Conservation (phyloP, 2,797 vertebrate genomes). For the Octomys mimax region DNA sequence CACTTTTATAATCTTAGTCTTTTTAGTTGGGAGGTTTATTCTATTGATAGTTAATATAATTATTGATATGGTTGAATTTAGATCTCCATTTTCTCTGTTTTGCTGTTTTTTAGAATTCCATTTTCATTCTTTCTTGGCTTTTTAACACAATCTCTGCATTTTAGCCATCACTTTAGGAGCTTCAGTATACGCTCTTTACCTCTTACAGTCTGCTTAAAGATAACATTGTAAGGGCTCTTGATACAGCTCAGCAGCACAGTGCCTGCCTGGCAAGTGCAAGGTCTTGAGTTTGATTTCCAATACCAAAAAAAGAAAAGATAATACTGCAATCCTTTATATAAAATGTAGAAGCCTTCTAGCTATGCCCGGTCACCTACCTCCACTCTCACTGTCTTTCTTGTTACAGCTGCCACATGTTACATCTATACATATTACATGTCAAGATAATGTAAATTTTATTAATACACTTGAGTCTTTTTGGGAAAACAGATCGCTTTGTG, state of each 20-base stretch:
- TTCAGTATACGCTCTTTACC: not conserved
- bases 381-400: not conserved
- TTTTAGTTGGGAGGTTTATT: not conserved
- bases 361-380: accelerated
- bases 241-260: too few species aligned
- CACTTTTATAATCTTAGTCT: not conserved
- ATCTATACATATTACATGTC: too few species aligned
- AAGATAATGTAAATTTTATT: not conserved
- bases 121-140: not conserved
- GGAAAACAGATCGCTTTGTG: not conserved
- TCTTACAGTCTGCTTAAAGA: not conserved
- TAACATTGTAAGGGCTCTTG: not conserved
- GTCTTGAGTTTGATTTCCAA: too few species aligned
- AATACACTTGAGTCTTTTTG: not conserved
- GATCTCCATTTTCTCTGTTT: not conserved
- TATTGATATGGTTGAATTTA: not conserved
- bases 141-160: not conserved
- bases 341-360: not conserved
- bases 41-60: not conserved
- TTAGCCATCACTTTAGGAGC: not conserved
- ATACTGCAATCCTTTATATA: not conserved
- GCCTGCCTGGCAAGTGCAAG: too few species aligned
- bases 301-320: not conserved
- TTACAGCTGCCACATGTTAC: not conserved
- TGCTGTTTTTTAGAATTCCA: not conserved